These are phyloP conservation scores for Heliconius erato DNA, from an alignment of 2,888 invertebrate genomes.

Conservation along the genomic window DNA sequence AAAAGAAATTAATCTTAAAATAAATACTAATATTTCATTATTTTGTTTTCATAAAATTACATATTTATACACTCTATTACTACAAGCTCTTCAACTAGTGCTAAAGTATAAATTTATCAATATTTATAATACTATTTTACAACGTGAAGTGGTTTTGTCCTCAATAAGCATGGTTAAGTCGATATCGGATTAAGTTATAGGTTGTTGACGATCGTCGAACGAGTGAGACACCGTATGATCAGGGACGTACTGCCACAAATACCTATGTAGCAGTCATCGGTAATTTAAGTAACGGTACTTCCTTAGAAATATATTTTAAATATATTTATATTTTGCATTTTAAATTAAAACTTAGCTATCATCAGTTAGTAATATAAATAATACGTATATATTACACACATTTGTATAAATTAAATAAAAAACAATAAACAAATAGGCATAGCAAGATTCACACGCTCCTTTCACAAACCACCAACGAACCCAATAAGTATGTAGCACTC, in stretches of 20 bases:
- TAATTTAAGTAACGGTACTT: constrained; percentile 15
- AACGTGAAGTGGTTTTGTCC: constrained; percentile 60
- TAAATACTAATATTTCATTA: background rate
- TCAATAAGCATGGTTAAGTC: constrained; percentile 48
- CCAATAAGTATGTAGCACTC: constrained; percentile 47
- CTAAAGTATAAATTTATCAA: constrained; percentile 8
- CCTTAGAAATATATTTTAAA: background rate
- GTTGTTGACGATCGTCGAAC: constrained; percentile 73
- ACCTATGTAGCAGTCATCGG: background rate
- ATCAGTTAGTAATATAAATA: background rate
- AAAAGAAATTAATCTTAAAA: background rate
- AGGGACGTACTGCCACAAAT: constrained; percentile 62
- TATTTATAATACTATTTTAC: constrained; percentile 54
- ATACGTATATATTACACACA: background rate
- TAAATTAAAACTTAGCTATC: background rate
- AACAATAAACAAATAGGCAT: constrained; percentile 1
- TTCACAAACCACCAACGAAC: constrained; percentile 36
- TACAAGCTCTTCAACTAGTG: constrained; percentile 2
- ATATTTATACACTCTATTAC: background rate
- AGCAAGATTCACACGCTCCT: constrained; percentile 35
- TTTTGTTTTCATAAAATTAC: background rate
- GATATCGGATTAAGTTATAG: constrained; percentile 70
- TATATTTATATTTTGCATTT: background rate
- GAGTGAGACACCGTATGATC: constrained; percentile 63
- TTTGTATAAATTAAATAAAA: background rate